Evolutionary conservation across 2,888 invertebrate species (phyloP), one percentile per base, ranked within the genome.

Genomic region (Cistogaster globosa): DNA sequence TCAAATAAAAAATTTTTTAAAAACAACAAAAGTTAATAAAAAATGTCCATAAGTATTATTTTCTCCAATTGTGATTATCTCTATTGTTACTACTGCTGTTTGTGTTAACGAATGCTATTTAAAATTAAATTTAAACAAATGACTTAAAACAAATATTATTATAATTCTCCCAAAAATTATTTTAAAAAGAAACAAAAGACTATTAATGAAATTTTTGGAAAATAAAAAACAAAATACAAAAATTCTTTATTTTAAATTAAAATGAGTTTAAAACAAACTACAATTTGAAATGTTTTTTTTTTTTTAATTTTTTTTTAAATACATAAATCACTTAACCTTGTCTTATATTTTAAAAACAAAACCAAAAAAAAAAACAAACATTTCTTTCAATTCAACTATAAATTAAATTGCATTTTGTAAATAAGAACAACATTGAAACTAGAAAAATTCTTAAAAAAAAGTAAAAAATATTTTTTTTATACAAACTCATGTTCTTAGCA

Each of bases 361-460:
- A 26, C 26, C 1, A 38, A 14, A 22, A 63, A 53, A 57, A 57
- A 67, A 45, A 45, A 16, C 45, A 14, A 32, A 0, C 4, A 36
- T 36, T 48, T 51, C 14, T 26, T n/a, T 18, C 20, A 14, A 53
- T 51, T 18, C 51, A 51, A 45, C 18, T 45, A 55, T 45, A 57
- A 69, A 78, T 63, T 69, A 69, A 45, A 55, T n/a, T 63, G 53
- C 45, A 71, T 58, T 71, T 71, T 79, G 48, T 51, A 45, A 55
- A 36, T 12, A 38, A 32, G 68, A 67, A 45, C n/a, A 60, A 16
- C 8, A 65, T 38, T 42, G 51, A 62, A 69, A 62, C 69, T 69
- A 22, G 45, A 78, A 78, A 78, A 68, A 62, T 55, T 69, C 42
- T 53, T 45, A 53, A 32, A 20, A 62, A 20, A 60, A 36, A 48